Percentiles rank a stretch among this genome's conserved stretches.
Conservation (phyloP, 92 coral and sea anemone species). For the Palythoa grandiflora region DNA sequence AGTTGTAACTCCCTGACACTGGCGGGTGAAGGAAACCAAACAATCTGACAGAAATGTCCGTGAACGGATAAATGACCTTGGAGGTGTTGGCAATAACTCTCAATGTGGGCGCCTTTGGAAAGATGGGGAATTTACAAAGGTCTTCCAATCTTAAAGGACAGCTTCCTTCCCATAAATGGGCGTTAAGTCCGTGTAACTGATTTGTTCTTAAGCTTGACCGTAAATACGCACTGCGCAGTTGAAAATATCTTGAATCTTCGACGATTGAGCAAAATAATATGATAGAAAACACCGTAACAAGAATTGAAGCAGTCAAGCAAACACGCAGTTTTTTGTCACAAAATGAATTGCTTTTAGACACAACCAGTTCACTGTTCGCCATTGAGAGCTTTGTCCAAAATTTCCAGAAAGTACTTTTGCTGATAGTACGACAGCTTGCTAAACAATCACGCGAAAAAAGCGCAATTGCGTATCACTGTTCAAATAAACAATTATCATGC, state of each 20-base stretch:
- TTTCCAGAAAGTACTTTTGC: neutral
- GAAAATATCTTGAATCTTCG: neutral
- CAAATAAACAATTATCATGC: neutral
- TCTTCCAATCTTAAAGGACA: neutral
- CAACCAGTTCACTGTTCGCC: neutral
- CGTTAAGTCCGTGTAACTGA: slow-evolving; percentile 9
- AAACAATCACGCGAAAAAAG: neutral
- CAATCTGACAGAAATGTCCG: slow-evolving; percentile 33
- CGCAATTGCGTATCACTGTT: neutral
- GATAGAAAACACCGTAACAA: neutral
- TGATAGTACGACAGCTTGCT: neutral
- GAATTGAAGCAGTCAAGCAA: neutral
- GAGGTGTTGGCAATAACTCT: slow-evolving; percentile 9
- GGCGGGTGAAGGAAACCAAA: slow-evolving; percentile 45
- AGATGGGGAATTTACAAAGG: slow-evolving; percentile 31
- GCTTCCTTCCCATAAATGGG: slow-evolving; percentile 40
- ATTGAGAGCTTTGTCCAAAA: neutral
- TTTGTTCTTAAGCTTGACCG: neutral
- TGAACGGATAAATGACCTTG: slow-evolving; percentile 25
- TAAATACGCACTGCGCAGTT: neutral
- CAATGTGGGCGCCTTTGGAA: slow-evolving; percentile 40
- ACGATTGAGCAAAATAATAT: neutral
- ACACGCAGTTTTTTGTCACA: neutral
- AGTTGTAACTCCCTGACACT: slow-evolving; percentile 25
- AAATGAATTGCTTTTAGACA: no score